Conservation (phyloP, 2,888 invertebrate genomes). For the Prosopocoilus inquinatus region DNA sequence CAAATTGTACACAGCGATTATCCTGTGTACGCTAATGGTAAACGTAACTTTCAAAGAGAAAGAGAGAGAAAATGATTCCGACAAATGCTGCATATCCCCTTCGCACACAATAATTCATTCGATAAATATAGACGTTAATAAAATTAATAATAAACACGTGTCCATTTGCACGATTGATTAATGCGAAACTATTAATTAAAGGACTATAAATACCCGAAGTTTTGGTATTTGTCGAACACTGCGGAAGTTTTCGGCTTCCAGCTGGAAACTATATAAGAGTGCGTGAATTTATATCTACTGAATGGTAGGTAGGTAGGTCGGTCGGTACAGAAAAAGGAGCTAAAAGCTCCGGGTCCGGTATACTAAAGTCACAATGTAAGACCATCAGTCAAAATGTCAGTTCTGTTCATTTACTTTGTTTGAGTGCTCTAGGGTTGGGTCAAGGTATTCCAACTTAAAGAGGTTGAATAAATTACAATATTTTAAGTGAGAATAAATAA, state of each 20-base stretch:
- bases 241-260: background rate
- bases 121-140: too few relatives aligned
- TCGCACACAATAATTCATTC: too few relatives aligned
- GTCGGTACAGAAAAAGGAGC: too few relatives aligned
- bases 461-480: conserved; percentile 19
- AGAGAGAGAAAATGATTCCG: too few relatives aligned
- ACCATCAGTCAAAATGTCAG: conserved; percentile 29
- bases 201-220: background rate
- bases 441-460: conserved; percentile 16
- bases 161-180: too few relatives aligned
- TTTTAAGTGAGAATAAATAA: conserved; percentile 10
- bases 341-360: conserved; percentile 12
- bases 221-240: background rate
- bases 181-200: too few relatives aligned
- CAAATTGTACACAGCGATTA: too few relatives aligned
- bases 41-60: too few relatives aligned
- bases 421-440: conserved; percentile 6
- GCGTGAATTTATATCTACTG: conserved; percentile 1
- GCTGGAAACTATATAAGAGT: background rate
- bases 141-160: too few relatives aligned
- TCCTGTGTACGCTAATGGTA: too few relatives aligned
- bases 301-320: too few relatives aligned
- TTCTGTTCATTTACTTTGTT: conserved; percentile 14
- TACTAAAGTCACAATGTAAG: conserved; percentile 21
- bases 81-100: too few relatives aligned